Evolutionary conservation across 2,113 vertebrate genomes (phyloP), one percentile per base, ranked within the genome.

Genomic region (Lynx canadensis): DNA sequence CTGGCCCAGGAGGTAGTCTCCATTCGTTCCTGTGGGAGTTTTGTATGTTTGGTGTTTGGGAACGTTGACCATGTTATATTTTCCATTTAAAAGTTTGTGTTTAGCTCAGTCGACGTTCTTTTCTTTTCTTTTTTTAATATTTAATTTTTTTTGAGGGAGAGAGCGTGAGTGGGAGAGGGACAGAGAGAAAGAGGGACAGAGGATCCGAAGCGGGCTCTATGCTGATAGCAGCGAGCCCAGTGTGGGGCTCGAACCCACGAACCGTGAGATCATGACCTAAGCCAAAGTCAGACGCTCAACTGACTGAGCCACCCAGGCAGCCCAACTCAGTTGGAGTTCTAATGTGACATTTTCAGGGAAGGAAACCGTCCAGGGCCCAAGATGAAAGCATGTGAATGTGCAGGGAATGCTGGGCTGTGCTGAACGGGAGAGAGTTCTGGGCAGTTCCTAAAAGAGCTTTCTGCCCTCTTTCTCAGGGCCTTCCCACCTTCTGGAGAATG

Each of bases 401-500:
- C n/a, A 15, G 65, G 38, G 25, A n/a, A 9, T 4, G 2, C 48
- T 25, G n/a, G 55, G 12, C 66, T 48, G 27, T 36, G 80, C 38
- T 16, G 12, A 84, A 7, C 0, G n/a, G 69, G 55, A 94, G 57
- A 27, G 16, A 9, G 6, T 11, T 41, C 52, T 3, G 0, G n/a
- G 41, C 5, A 0, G 68, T 52, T 60, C 27, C 29, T 23, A 1
- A 8, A 7, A 33, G 7, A 66, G 16, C 48, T 33, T 63, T 1
- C 69, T 68, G 63, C 71, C 95, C 41, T 91, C 38, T 83, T 63
- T 93, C 96, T 92, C 81, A 98, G 97, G 94, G 52, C 95, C 96
- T 73, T 94, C 97, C 74, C 74, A 12, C 92, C 68, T 96, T 71
- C 48, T 31, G 94, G 96, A 98, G 86, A 98, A 99, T 99, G 99